phyloP scores from a whole-genome alignment of 1,140 invertebrate species.

The Ectropis grisescens region DNA sequence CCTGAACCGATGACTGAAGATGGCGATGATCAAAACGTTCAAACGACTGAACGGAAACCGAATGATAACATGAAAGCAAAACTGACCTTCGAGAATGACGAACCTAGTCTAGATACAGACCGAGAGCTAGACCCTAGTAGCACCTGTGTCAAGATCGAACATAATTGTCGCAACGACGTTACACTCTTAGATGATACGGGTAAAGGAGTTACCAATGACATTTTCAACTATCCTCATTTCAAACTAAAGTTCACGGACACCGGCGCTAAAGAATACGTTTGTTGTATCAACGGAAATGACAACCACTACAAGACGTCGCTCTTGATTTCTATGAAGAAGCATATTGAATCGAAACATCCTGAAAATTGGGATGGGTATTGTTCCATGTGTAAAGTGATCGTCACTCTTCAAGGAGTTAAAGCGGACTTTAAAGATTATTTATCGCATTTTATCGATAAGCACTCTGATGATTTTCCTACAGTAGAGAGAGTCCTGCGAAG shows the following conservation, averaged over 20 bases:
- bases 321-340: slow-evolving; percentile 54
- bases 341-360: slow-evolving; percentile 43
- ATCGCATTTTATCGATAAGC: slow-evolving; percentile 45
- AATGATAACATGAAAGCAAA: slow-evolving; percentile 26
- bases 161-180: slow-evolving; percentile 4
- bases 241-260: slow-evolving; percentile 30
- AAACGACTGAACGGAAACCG: slow-evolving; percentile 2
- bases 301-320: slow-evolving; percentile 44
- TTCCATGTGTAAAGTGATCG: slow-evolving; percentile 53
- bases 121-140: neutral
- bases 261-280: slow-evolving; percentile 48
- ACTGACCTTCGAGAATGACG: slow-evolving; percentile 45
- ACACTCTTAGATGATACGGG: neutral
- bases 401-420: slow-evolving; percentile 35
- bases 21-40: too few species aligned
- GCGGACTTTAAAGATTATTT: slow-evolving; percentile 48
- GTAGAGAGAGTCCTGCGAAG: slow-evolving; percentile 20
- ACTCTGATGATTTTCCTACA: slow-evolving; percentile 46
- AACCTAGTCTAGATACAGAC: slow-evolving; percentile 19
- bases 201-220: slow-evolving; percentile 22
- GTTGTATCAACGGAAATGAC: slow-evolving; percentile 45
- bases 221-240: slow-evolving; percentile 47
- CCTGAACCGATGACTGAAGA: too few species aligned
- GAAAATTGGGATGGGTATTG: slow-evolving; percentile 62
- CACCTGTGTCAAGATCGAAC: too few species aligned